Evolutionary conservation across 37 sponge, comb jelly and placozoan genomes (phyloP).

Genomic region (Bolinopsis microptera): DNA sequence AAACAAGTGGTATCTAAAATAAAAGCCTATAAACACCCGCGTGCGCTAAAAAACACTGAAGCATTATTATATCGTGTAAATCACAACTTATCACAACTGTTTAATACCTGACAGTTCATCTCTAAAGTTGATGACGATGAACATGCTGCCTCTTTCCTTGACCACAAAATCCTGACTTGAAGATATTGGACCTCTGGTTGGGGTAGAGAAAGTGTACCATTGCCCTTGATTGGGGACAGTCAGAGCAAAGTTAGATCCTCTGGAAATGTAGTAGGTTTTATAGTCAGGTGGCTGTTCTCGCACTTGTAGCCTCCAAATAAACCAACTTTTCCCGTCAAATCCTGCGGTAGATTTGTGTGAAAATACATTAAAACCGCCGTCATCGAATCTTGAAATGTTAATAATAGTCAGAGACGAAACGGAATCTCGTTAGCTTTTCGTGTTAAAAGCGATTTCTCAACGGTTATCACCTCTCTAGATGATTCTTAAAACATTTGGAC

Average conservation of each 20-base stretch:
- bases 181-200: background rate
- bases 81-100: too few species aligned
- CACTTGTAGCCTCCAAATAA: background rate
- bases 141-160: background rate
- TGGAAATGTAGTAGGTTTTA: background rate
- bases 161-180: background rate
- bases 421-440: too few species aligned
- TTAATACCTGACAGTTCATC: constrained; percentile 4
- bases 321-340: background rate
- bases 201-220: background rate
- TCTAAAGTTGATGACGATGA: constrained; percentile 14
- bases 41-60: too few species aligned
- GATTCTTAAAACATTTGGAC: too few species aligned
- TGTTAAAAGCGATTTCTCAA: too few species aligned
- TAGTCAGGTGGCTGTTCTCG: background rate
- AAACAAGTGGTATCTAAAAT: too few species aligned
- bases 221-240: background rate
- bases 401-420: too few species aligned
- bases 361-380: too few species aligned
- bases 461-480: too few species aligned
- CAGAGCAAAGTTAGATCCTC: background rate
- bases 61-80: too few species aligned
- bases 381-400: too few species aligned
- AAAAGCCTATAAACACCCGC: too few species aligned
- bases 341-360: background rate